These are phyloP conservation scores for Apotomis capreana DNA, from an alignment of 2,888 invertebrate species.

Conservation along the genomic window DNA sequence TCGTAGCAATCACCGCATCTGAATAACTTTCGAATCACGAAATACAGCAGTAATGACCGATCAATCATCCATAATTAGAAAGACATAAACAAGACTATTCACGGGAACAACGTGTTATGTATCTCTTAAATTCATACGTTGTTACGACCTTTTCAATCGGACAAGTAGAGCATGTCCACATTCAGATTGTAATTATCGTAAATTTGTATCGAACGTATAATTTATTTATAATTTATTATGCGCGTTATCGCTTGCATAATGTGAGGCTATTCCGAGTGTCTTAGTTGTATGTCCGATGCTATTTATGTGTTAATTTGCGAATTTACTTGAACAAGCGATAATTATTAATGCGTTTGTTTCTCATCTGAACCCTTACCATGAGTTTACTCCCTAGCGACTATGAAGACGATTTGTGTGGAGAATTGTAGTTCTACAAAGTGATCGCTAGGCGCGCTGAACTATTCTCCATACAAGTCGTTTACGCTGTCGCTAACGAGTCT, in stretches of 20 bases:
- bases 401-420: too few species aligned
- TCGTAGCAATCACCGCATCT: conserved; percentile 1
- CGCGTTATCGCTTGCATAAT: conserved; percentile 36
- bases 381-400: too few species aligned
- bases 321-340: conserved; percentile 8
- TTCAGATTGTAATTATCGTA: conserved; percentile 26
- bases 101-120: not conserved
- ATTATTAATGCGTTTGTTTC: not conserved
- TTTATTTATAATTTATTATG: conserved; percentile 31
- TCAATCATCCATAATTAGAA: conserved; percentile 36
- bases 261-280: conserved; percentile 6
- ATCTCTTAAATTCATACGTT: too few species aligned
- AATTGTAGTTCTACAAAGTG: too few species aligned
- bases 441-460: too few species aligned
- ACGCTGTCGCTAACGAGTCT: too few species aligned
- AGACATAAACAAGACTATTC: conserved; percentile 13
- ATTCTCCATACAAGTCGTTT: too few species aligned
- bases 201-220: conserved; percentile 26
- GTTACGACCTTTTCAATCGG: not conserved
- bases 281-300: conserved; percentile 25
- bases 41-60: conserved; percentile 25
- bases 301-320: conserved; percentile 27
- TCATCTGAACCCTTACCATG: too few species aligned
- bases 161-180: conserved; percentile 5
- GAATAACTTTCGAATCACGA: conserved; percentile 28